A percentile compares a stretch with the other conserved stretches of the same genome.
Evolutionary conservation across 2,797 vertebrate species (phyloP).

Genomic region (Epinephelus awoara): DNA sequence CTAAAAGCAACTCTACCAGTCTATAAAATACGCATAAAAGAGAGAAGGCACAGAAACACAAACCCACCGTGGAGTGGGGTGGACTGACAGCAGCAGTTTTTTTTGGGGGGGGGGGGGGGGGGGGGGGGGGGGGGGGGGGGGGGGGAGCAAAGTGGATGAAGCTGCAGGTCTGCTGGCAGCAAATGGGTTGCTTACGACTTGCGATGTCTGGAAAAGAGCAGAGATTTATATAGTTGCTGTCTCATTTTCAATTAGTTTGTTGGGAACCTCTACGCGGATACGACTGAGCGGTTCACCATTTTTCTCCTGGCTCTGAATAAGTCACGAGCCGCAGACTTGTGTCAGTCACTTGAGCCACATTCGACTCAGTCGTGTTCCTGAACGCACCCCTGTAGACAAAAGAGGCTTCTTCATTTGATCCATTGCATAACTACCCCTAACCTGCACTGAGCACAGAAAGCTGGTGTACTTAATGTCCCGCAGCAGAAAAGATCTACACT

Average conservation of each 20-base stretch:
- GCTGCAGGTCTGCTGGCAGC: slow-evolving; percentile 64
- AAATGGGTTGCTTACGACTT: slow-evolving; percentile 64
- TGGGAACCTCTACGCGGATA: slow-evolving; percentile 36
- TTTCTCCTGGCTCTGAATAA: slow-evolving; percentile 35
- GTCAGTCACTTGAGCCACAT: slow-evolving; percentile 57
- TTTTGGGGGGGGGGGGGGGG: slow-evolving; percentile 7
- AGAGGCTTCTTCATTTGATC: slow-evolving; percentile 43
- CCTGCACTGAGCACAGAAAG: slow-evolving; percentile 47
- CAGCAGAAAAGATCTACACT: slow-evolving; percentile 29
- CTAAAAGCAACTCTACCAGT: slow-evolving; percentile 69
- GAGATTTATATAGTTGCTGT: slow-evolving; percentile 33
- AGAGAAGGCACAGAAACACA: slow-evolving; percentile 89
- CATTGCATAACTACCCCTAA: slow-evolving; percentile 40
- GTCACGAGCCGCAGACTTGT: slow-evolving; percentile 25
- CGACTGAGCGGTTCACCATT: slow-evolving; percentile 20
- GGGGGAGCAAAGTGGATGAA: slow-evolving; percentile 62
- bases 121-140: too few species aligned
- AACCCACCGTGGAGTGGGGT: slow-evolving; percentile 76
- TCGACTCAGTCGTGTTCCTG: slow-evolving; percentile 55
- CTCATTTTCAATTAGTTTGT: slow-evolving; percentile 44
- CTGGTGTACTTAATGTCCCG: slow-evolving; percentile 33
- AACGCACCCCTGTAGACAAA: slow-evolving; percentile 50
- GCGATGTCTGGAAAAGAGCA: slow-evolving; percentile 55
- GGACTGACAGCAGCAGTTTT: slow-evolving; percentile 75
- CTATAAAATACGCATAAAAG: slow-evolving; percentile 83